Evolutionary conservation across 2,113 vertebrate genomes (phyloP).

Genomic region (Dinomys branickii): DNA sequence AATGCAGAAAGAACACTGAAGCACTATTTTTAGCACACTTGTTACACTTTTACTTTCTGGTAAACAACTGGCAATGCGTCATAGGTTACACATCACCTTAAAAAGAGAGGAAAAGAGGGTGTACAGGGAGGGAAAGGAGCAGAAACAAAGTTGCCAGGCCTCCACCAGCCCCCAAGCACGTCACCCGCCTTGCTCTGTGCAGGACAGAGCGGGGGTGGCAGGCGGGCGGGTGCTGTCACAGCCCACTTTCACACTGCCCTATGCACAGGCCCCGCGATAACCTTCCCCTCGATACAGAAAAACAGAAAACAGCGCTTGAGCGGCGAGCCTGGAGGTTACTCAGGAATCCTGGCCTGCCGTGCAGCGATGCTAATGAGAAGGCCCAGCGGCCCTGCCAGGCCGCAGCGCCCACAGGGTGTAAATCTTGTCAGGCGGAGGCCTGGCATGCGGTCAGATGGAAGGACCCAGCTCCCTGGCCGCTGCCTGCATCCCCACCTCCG

Average conservation of each 20-base stretch:
- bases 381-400: background rate
- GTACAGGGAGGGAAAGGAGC: too few relatives aligned
- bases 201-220: background rate
- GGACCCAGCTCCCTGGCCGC: background rate
- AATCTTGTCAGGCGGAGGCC: background rate
- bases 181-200: background rate
- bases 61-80: accelerated
- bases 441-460: background rate
- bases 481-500: background rate
- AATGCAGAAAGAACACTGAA: accelerated
- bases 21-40: accelerated
- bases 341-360: background rate
- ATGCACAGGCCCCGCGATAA: background rate
- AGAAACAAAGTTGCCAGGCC: background rate
- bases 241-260: accelerated
- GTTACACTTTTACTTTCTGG: background rate
- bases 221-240: accelerated
- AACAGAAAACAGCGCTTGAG: background rate
- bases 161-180: background rate
- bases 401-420: background rate
- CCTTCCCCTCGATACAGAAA: background rate
- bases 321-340: background rate
- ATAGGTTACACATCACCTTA: background rate
- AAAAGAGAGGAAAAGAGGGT: background rate
- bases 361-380: background rate